A percentile compares a stretch with the other conserved stretches of the same genome.
phyloP scores from a whole-genome alignment of 2,888 invertebrate genomes.

The Lordiphosa andalusiaca region DNA sequence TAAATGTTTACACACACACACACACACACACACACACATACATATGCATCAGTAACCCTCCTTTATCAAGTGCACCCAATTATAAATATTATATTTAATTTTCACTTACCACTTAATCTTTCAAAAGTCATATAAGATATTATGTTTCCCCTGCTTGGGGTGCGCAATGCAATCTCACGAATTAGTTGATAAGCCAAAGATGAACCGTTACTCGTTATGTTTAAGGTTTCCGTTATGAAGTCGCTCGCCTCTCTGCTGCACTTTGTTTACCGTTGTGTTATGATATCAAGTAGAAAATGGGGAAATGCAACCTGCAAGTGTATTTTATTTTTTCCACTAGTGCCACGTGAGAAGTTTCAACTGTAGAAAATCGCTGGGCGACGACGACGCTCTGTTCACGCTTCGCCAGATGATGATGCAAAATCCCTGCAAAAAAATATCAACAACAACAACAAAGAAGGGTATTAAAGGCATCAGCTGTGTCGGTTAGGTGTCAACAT shows the following conservation, averaged over 20 bases:
- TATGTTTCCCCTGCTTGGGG: slow-evolving; percentile 79
- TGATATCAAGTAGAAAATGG: slow-evolving; percentile 8
- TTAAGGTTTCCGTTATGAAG: slow-evolving; percentile 27
- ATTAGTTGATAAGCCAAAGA: slow-evolving; percentile 49
- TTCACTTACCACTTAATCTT: slow-evolving; percentile 91
- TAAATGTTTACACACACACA: background rate
- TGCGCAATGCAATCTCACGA: slow-evolving; percentile 77
- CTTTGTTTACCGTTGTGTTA: slow-evolving; percentile 8
- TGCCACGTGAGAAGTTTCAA: slow-evolving; percentile 57
- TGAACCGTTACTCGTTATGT: slow-evolving; percentile 31
- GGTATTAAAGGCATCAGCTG: slow-evolving; percentile 6
- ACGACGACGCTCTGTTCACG: slow-evolving; percentile 43
- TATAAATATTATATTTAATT: slow-evolving; percentile 4
- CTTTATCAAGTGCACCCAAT: slow-evolving; percentile 2
- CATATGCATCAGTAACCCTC: background rate
- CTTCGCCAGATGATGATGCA: slow-evolving; percentile 43
- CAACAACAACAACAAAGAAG: slow-evolving; percentile 8
- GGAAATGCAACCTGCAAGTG: slow-evolving; percentile 10
- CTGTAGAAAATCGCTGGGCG: slow-evolving; percentile 40
- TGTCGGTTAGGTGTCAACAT: no score
- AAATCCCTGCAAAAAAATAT: slow-evolving; percentile 33
- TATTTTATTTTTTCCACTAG: no score
- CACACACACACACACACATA: no score
- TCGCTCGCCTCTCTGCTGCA: slow-evolving; percentile 16
- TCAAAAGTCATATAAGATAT: slow-evolving; percentile 97